These are phyloP conservation scores for Physella acuta DNA, from an alignment of 1,140 invertebrate species.

Conservation along the genomic window DNA sequence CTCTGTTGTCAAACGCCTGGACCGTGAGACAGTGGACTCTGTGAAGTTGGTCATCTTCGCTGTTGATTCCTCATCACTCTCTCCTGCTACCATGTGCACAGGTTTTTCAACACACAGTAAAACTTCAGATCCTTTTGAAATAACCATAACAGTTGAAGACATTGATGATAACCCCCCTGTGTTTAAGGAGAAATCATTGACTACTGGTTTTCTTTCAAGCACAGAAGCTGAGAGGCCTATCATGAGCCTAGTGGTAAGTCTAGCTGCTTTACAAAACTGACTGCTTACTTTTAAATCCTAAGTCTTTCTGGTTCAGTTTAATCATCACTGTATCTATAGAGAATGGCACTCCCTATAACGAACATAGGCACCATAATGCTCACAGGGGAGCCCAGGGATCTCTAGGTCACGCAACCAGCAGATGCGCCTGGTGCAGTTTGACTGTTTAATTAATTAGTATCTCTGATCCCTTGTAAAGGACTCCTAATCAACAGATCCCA, in stretches of 20 bases:
- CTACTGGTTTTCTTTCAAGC: slow-evolving; percentile 21
- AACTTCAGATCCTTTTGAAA: background rate
- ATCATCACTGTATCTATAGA: too few relatives aligned
- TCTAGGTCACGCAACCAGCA: too few relatives aligned
- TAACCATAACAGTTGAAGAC: slow-evolving; percentile 23
- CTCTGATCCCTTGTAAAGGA: too few relatives aligned
- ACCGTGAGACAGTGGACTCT: slow-evolving; percentile 4
- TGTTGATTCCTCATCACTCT: background rate
- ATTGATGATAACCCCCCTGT: slow-evolving; percentile 33
- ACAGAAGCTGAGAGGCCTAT: slow-evolving; percentile 3
- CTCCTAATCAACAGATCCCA: too few relatives aligned
- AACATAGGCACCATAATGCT: too few relatives aligned
- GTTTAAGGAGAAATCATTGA: slow-evolving; percentile 3
- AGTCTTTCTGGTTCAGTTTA: too few relatives aligned
- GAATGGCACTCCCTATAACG: too few relatives aligned
- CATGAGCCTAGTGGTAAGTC: slow-evolving; percentile 24
- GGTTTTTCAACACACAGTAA: background rate
- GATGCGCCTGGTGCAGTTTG: too few relatives aligned
- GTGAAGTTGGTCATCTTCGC: slow-evolving; percentile 6
- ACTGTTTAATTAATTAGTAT: too few relatives aligned
- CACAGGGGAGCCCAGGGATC: too few relatives aligned
- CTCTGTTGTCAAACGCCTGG: slow-evolving; percentile 4
- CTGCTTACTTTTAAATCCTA: too few relatives aligned
- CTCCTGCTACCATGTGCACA: background rate
- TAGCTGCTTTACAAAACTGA: too few relatives aligned